These are phyloP conservation scores for Cephus sareptanus DNA, from an alignment of 2,888 invertebrate genomes.

Conservation along the genomic window DNA sequence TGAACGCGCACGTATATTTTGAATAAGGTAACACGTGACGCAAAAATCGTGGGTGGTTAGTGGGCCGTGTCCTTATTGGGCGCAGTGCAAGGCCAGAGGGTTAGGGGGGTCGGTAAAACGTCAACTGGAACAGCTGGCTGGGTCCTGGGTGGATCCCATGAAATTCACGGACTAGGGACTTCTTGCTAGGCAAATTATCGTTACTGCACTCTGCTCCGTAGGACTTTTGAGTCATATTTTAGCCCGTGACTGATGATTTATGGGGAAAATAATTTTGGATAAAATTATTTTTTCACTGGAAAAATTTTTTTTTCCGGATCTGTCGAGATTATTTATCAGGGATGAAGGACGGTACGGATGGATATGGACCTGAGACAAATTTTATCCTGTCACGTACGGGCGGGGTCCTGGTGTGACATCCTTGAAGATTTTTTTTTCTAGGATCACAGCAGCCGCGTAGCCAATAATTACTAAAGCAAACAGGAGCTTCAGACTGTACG, in stretches of 20 bases:
- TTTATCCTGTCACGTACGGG: background rate
- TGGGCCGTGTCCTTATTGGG: constrained; percentile 50
- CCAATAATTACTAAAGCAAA: constrained; percentile 42
- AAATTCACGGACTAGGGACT: constrained; percentile 29
- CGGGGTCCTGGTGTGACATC: background rate
- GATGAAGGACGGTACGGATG: background rate
- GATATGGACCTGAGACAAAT: background rate
- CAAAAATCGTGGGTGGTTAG: constrained; percentile 61
- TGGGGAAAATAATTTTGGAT: background rate
- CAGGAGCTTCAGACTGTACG: constrained; percentile 13
- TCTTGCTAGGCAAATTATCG: background rate
- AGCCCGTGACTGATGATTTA: background rate
- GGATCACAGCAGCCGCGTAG: constrained; percentile 25
- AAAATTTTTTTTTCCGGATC: background rate
- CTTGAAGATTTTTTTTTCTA: background rate
- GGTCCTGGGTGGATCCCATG: constrained; percentile 46
- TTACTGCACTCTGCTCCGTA: background rate
- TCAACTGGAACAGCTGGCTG: constrained; percentile 8
- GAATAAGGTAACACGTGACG: constrained; percentile 57
- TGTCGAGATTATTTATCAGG: background rate
- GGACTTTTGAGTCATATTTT: background rate
- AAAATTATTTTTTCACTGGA: background rate
- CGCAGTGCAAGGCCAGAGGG: constrained; percentile 40
- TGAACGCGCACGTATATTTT: constrained; percentile 41
- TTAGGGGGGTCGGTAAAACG: constrained; percentile 46